Conservation (phyloP, 2,113 vertebrate genomes). For the Phyllostomus discolor region DNA sequence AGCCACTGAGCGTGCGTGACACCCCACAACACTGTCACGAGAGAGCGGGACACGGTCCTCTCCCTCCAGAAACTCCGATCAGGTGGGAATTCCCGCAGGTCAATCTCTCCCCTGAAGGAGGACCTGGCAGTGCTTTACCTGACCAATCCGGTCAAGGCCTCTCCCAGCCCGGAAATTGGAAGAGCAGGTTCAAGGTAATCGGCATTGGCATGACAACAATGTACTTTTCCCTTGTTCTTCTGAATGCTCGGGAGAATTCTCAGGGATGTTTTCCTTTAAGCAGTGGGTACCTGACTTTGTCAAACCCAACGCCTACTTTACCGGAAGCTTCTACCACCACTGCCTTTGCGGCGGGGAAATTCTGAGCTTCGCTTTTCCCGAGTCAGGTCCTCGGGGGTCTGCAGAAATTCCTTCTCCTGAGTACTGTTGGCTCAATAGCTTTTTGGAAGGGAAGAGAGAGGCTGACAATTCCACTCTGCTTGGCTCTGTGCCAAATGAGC, state of each 20-base stretch:
- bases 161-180: neutral
- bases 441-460: neutral
- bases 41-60: neutral
- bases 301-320: neutral
- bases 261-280: neutral
- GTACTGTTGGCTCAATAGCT: neutral
- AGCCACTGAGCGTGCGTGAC: accelerated
- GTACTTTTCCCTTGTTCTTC: neutral
- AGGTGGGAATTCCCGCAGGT: too few relatives aligned
- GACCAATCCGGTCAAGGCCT: neutral
- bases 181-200: neutral
- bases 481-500: neutral
- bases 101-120: neutral
- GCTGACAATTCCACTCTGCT: neutral
- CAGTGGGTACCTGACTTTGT: neutral
- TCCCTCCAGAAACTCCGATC: neutral
- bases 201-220: neutral
- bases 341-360: neutral
- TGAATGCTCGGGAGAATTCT: neutral
- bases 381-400: neutral
- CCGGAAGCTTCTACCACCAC: neutral
- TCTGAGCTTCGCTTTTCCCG: neutral
- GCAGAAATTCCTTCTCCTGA: neutral
- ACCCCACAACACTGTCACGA: accelerated
- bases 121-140: neutral